Conservation (phyloP, 2,113 vertebrate species). For the Diadophis punctatus region DNA sequence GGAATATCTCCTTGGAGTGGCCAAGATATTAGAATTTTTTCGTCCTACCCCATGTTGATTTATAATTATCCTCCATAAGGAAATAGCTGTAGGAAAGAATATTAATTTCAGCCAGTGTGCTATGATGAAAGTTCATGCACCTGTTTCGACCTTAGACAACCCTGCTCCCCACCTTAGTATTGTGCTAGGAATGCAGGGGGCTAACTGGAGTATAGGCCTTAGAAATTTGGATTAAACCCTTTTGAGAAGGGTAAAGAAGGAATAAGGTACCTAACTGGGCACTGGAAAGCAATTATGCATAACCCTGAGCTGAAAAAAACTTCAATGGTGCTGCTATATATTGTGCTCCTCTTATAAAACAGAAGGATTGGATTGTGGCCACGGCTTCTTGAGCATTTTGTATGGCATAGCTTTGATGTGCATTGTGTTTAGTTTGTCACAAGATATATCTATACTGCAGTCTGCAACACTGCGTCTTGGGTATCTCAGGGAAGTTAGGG, state of each 20-base stretch:
- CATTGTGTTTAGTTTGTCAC: not conserved
- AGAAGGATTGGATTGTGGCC: not conserved
- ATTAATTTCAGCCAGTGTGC: too few relatives aligned
- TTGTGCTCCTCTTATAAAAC: not conserved
- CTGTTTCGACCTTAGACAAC: not conserved
- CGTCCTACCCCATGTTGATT: too few relatives aligned
- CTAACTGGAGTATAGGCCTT: too few relatives aligned
- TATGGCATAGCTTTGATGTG: slow-evolving; percentile 23
- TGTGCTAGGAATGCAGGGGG: too few relatives aligned
- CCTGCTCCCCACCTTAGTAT: too few relatives aligned
- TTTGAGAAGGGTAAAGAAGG: too few relatives aligned
- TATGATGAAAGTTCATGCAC: too few relatives aligned
- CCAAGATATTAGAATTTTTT: not conserved
- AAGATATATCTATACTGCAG: not conserved
- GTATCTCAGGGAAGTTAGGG: not conserved
- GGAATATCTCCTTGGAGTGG: not conserved
- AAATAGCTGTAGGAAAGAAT: not conserved
- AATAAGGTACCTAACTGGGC: too few relatives aligned
- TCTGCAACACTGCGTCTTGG: not conserved
- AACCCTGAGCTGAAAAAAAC: too few relatives aligned
- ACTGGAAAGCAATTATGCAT: too few relatives aligned
- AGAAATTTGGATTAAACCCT: too few relatives aligned
- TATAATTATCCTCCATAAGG: not conserved
- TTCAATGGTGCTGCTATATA: not conserved
- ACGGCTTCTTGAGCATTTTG: not conserved